These are phyloP conservation scores for Sebastolobus altivelis DNA, from an alignment of 2,797 vertebrate genomes.

Conservation along the genomic window DNA sequence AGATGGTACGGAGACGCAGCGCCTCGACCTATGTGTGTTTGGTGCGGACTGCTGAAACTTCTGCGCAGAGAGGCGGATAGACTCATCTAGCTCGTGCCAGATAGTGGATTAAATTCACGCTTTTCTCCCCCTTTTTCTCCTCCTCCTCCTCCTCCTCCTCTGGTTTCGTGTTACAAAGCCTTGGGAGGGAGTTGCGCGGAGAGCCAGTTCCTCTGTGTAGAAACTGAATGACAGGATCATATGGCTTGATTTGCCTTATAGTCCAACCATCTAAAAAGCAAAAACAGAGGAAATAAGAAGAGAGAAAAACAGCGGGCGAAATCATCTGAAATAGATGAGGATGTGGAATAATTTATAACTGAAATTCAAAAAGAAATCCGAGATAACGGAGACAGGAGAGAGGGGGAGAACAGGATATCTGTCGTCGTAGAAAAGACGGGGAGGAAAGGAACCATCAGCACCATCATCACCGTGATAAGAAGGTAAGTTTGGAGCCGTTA, in stretches of 20 bases:
- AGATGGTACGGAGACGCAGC: constrained; percentile 74
- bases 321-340: constrained; percentile 43
- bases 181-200: constrained; percentile 78
- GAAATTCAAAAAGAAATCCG: constrained; percentile 52
- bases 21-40: constrained; percentile 53
- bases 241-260: constrained; percentile 69
- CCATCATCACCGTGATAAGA: constrained; percentile 1
- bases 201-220: constrained; percentile 81
- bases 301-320: constrained; percentile 20
- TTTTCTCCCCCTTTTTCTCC: constrained; percentile 22
- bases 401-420: constrained; percentile 53
- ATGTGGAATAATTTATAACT: constrained; percentile 81
- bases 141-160: constrained; percentile 59
- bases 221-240: constrained; percentile 85
- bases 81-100: constrained; percentile 56
- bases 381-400: constrained; percentile 65
- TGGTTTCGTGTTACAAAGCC: constrained; percentile 85
- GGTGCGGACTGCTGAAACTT: constrained; percentile 68
- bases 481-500: constrained; percentile 75
- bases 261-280: constrained; percentile 39
- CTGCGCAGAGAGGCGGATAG: constrained; percentile 44
- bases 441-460: constrained; percentile 14
- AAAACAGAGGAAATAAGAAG: constrained; percentile 10
- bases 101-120: constrained; percentile 73
- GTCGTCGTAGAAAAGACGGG: constrained; percentile 54